Base-by-base conservation (phyloP, 2,113 vertebrate species). In the Xenotilapia flavipinnis region DNA sequence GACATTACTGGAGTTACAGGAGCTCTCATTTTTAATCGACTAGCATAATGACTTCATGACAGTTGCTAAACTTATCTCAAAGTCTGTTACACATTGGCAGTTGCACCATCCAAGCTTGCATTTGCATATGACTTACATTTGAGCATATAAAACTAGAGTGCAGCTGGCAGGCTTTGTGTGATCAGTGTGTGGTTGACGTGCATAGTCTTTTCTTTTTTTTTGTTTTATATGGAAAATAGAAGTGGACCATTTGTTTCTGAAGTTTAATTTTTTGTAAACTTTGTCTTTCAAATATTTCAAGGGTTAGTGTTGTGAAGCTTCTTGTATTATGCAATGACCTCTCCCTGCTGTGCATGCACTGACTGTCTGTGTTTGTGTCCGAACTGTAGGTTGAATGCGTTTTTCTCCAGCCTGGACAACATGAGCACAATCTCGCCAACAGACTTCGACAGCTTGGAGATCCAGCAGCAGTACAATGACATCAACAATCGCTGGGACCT, bases 401-500 rank as follows among this genome's bases (percentile, higher is more conserved):
- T 87, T 92, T 87, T 88, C 86, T 93, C 90, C 85, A 85, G 93
- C 89, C 79, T 23, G 42, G 92, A 80, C 97, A 95, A 94, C 97
- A 98, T 98, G 98, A 98, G 97, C 93, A 97, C 97, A 89, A 96
- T 98, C 89, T 98, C 98, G 2, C 98, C 97, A 26, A 98, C 98
- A 3, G 97, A 98, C 95, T 98, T 97, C 17, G 98, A 98, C 96
- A 98, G 97, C 92, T 94, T 98, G 95, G 98, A 99, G 95, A 99
- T 98, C 94, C 98, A 99, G 94, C 98, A 98, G 94, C 98, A 99
- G 91, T 99, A 98, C 86, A 98, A 98, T 3, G 98, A 99, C 94
- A 98, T 98, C 95, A 99, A 99, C 94, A 99, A 99, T 94, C 98
- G 98, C 92, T 99, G 98, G 98, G 98, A 99, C 89, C 95, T 98